phyloP scores from a whole-genome alignment of 2,888 invertebrate species.

The Pristionchus maxplancki region DNA sequence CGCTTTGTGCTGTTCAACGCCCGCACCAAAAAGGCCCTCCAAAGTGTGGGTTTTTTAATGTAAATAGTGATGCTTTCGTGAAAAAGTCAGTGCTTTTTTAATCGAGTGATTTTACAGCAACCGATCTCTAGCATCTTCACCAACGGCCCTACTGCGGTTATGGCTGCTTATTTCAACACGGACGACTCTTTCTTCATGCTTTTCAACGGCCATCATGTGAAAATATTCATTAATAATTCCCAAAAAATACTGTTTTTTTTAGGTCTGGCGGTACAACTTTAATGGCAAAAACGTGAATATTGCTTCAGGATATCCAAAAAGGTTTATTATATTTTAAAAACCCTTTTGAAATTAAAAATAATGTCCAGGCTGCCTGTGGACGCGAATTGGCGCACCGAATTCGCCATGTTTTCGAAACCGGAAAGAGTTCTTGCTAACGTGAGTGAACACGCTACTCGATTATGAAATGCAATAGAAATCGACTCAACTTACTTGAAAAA shows the following conservation, averaged over 20 bases:
- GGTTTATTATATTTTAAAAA: neutral
- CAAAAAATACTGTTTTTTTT: neutral
- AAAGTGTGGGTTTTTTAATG: neutral
- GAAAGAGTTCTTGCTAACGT: neutral
- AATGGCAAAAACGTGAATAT: neutral
- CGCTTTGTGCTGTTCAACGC: neutral
- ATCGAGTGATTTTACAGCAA: neutral
- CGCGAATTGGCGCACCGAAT: neutral
- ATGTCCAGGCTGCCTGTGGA: neutral
- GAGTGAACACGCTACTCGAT: neutral
- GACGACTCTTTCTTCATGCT: neutral
- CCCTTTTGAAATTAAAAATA: neutral
- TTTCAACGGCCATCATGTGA: neutral
- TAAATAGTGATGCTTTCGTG: neutral
- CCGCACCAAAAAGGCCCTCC: neutral
- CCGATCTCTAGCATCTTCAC: neutral
- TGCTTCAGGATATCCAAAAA: neutral
- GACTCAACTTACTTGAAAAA: neutral
- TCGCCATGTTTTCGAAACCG: neutral
- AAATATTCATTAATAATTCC: too few relatives aligned
- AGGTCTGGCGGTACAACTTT: neutral
- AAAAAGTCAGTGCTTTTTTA: neutral
- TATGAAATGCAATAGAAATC: too few relatives aligned
- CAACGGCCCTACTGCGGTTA: neutral
- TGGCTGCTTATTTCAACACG: neutral